Evolutionary conservation across 2,797 vertebrate species (phyloP).

Genomic region (Nannoperca obscura): DNA sequence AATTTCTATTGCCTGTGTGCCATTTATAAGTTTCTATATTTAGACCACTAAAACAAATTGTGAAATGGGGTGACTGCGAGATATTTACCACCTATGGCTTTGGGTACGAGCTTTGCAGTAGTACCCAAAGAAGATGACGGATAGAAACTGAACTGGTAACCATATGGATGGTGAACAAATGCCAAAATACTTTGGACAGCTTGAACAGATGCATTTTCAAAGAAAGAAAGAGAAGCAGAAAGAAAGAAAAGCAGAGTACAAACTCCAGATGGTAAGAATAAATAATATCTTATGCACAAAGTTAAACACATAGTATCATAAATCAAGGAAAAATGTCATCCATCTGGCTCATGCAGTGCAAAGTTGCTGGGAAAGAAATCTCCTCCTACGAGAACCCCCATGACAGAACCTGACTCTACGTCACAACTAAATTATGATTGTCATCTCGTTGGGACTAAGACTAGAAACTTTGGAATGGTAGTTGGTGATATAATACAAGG

Average conservation of each 20-base stretch:
- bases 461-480: neutral
- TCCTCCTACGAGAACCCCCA: neutral
- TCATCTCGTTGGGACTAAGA: neutral
- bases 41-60: conserved; percentile 37
- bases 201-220: conserved; percentile 11
- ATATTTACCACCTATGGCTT: conserved; percentile 26
- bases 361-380: conserved; percentile 14
- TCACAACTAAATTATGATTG: conserved; percentile 13
- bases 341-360: conserved; percentile 10
- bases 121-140: neutral
- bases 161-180: neutral
- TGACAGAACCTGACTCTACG: neutral
- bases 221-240: conserved; percentile 8
- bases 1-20: conserved; percentile 32
- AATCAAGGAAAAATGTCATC: conserved; percentile 10
- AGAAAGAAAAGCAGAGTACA: conserved; percentile 7
- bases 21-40: conserved; percentile 41
- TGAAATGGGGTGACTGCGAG: conserved; percentile 18
- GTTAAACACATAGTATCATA: conserved; percentile 19
- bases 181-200: conserved; percentile 7
- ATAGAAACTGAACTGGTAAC: neutral
- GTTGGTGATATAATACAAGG: neutral
- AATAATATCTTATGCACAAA: conserved; percentile 11
- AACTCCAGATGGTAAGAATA: conserved; percentile 39
- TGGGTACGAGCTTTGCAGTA: conserved; percentile 12